Evolutionary conservation across 2,113 vertebrate genomes (phyloP).

Genomic region (Mirza zaza): DNA sequence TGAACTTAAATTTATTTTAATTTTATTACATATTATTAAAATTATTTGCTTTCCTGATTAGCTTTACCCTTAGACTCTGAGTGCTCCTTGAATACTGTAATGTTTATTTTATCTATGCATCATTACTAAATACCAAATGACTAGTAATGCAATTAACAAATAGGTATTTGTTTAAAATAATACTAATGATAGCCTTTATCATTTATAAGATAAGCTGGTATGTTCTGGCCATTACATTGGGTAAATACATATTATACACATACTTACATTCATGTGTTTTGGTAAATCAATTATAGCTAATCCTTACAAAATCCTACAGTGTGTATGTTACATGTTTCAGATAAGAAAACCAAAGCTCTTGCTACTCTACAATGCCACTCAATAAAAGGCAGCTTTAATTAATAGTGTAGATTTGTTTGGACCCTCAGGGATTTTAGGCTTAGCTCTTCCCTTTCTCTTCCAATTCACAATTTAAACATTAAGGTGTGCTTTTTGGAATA

Average conservation of each 20-base stretch:
- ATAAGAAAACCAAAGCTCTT: not conserved
- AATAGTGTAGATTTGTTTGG: not conserved
- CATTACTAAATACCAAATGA: not conserved
- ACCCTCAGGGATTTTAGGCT: not conserved
- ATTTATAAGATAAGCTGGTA: not conserved
- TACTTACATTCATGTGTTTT: not conserved
- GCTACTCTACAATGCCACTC: not conserved
- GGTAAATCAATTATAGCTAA: not conserved
- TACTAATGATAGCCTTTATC: not conserved
- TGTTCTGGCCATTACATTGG: not conserved
- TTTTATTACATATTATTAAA: slow-evolving; percentile 11
- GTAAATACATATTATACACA: not conserved
- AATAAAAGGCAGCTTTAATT: not conserved
- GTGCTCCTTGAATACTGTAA: not conserved
- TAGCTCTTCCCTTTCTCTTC: not conserved
- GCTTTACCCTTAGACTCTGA: not conserved
- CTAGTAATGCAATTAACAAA: not conserved
- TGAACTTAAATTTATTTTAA: not conserved
- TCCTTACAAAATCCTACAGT: not conserved
- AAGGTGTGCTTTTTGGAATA: not conserved
- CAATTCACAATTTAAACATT: not conserved
- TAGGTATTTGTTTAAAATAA: not conserved
- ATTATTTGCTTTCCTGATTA: not conserved
- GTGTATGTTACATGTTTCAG: not conserved
- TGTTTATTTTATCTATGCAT: not conserved